These are phyloP conservation scores for Nemotelus nigrinus DNA, from an alignment of 2,888 invertebrate genomes.

Conservation along the genomic window DNA sequence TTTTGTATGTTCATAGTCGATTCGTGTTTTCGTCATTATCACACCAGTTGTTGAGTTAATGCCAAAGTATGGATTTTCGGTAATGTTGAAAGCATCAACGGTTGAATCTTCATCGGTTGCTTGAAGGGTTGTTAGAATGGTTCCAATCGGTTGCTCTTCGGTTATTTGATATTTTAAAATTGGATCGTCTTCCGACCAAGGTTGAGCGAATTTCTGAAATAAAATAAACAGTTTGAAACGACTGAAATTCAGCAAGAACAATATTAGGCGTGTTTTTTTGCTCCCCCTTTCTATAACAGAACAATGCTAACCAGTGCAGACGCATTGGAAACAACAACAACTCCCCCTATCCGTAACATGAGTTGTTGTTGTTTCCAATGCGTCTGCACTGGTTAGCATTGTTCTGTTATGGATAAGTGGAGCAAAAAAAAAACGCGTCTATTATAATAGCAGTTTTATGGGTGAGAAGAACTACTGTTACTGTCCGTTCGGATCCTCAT, in stretches of 20 bases:
- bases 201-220: slow-evolving; percentile 73
- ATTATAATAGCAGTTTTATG: too few relatives aligned
- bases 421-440: too few relatives aligned
- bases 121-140: slow-evolving; percentile 78
- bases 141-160: slow-evolving; percentile 85
- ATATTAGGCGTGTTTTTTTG: too few relatives aligned
- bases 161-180: slow-evolving; percentile 73
- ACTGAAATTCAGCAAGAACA: slow-evolving; percentile 24
- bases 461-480: too few relatives aligned
- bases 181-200: slow-evolving; percentile 76
- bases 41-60: slow-evolving; percentile 85
- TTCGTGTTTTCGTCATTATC: slow-evolving; percentile 77
- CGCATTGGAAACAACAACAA: too few relatives aligned
- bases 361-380: too few relatives aligned
- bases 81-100: slow-evolving; percentile 74
- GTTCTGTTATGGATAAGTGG: too few relatives aligned
- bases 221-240: slow-evolving; percentile 13
- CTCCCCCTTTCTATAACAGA: too few relatives aligned
- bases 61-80: slow-evolving; percentile 79
- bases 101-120: slow-evolving; percentile 87
- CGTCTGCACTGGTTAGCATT: too few relatives aligned
- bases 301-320: too few relatives aligned
- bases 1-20: slow-evolving; percentile 86
- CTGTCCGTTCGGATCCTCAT: too few relatives aligned
- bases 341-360: too few relatives aligned